A percentile compares a stretch with the other conserved stretches of the same genome.
phyloP scores from a whole-genome alignment of 2,888 invertebrate species.

The Allophyes oxyacanthae region DNA sequence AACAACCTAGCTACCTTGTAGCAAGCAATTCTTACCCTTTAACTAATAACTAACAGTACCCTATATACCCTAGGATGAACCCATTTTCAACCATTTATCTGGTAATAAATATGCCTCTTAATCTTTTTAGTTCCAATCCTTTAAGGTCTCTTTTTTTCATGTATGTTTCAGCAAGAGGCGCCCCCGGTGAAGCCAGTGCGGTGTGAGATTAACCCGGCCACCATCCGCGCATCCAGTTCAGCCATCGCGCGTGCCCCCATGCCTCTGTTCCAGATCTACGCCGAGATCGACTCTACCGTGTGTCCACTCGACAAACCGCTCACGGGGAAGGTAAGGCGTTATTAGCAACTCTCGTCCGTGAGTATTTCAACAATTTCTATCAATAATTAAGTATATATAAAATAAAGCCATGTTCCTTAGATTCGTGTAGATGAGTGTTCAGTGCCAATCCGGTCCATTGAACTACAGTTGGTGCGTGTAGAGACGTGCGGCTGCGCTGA shows the following conservation, averaged over 20 bases:
- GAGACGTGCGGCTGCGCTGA: constrained; percentile 98
- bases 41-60: no score
- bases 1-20: no score
- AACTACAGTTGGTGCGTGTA: constrained; percentile 97
- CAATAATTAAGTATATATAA: no score
- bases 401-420: constrained; percentile 69
- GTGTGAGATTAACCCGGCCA: constrained; percentile 96
- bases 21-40: no score
- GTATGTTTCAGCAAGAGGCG: constrained; percentile 66
- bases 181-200: constrained; percentile 90
- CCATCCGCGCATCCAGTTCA: constrained; percentile 90
- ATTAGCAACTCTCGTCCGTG: no score
- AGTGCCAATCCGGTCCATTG: constrained; percentile 96
- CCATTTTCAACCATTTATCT: no score
- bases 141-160: background rate
- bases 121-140: no score
- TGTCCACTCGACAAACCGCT: constrained; percentile 96
- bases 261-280: constrained; percentile 95
- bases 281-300: constrained; percentile 94
- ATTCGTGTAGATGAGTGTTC: constrained; percentile 94
- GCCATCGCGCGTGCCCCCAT: constrained; percentile 76
- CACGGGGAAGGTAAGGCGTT: constrained; percentile 93
- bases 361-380: no score
- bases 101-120: no score
- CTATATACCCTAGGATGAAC: no score